Evolutionary conservation across 2,797 vertebrate species (phyloP), one percentile per base, ranked within the genome.

Genomic region (Poliocrania exsul): DNA sequence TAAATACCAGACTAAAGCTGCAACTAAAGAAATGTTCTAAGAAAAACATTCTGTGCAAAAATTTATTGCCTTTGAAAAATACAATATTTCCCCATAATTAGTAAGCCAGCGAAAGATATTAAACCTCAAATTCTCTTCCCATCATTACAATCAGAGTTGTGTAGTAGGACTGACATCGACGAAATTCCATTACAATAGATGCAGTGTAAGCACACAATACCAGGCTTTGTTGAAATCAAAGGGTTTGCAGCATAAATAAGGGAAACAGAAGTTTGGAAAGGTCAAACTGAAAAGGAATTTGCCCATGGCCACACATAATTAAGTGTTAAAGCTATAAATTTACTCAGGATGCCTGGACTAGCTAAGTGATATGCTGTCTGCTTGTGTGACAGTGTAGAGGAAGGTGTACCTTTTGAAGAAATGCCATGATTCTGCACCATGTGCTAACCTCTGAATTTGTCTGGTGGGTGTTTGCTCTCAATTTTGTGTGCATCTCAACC

Each of bases 221-320:
- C 14, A 23, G 33, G 15, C 42, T 87, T 83, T 88, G 44, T 38
- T 3, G 2, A 91, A 73, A 92, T 53, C 49, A 70, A 93, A 92
- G 53, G 14, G 13, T 79, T 77, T 62, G 24, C 66, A 92, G 56
- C 64, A 66, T 57, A 80, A 94, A 57, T 73, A 92, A 82, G 71
- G 62, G 62, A 84, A 94, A 79, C 26, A 72, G 47, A 95, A 93
- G 40, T 88, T 72, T 86, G 28, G 29, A 62, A 92, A 88, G 60
- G 91, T 88, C 74, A 67, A 24, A 89, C 21, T 53, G 42, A 90
- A 92, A 80, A 80, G 28, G 16, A 42, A 82, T 93, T 90, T 92
- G 37, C 49, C 21, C 37, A 77, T 40, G 60, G 61, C 33, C 28
- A 33, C 60, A 50, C 16, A 50, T 65, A 86, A 79, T 75, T 81